Evolutionary conservation across 2,113 vertebrate species (phyloP).

Genomic region (Phycodurus eques): DNA sequence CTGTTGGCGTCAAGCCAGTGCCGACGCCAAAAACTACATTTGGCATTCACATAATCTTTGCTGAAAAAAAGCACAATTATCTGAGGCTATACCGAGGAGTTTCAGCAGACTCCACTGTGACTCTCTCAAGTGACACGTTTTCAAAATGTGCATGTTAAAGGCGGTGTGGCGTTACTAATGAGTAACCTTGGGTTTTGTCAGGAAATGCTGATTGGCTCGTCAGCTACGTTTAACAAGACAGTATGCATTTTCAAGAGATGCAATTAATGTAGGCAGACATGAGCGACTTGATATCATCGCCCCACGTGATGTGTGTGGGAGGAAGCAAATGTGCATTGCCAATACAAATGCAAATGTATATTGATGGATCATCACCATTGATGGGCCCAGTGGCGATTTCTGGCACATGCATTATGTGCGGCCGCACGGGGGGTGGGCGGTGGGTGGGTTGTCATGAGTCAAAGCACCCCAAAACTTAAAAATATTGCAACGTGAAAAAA

Average conservation of each 20-base stretch:
- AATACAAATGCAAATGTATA: background rate
- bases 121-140: background rate
- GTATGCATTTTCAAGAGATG: conserved; percentile 4
- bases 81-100: background rate
- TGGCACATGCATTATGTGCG: no score
- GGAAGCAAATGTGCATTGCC: background rate
- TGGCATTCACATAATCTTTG: conserved; percentile 53
- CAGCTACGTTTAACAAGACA: background rate
- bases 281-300: background rate
- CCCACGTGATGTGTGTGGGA: background rate
- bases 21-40: conserved; percentile 61
- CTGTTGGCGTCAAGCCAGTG: conserved; percentile 69
- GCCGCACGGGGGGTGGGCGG: no score
- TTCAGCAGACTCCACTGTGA: background rate
- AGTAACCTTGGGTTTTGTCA: conserved; percentile 9
- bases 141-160: background rate
- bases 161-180: conserved; percentile 16
- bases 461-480: no score
- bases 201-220: conserved; percentile 14
- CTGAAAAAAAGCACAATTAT: conserved; percentile 13
- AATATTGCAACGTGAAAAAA: no score
- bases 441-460: no score
- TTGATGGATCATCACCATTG: background rate
- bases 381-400: no score
- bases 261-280: conserved; percentile 15